Base-by-base conservation (phyloP, 2,797 vertebrate genomes). In the Cirrhinus molitorella region DNA sequence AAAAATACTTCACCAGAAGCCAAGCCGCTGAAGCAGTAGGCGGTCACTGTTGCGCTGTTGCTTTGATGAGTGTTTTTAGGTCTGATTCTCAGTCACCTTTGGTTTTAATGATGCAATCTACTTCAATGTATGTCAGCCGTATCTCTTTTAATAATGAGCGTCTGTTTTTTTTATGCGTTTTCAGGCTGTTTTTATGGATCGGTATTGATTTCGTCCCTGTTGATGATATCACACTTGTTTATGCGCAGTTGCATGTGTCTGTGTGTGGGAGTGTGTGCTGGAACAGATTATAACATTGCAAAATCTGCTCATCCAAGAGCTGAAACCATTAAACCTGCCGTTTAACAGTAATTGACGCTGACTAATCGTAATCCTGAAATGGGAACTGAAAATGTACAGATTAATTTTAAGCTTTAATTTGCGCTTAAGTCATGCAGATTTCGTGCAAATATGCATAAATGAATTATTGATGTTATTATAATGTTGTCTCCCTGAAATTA, bases 211-310 rank as follows among this genome's bases (percentile, higher is more conserved):
- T 17, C 16, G 12, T 47, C 28, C 43, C 43, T 66, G 25, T 40
- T 37, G 74, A 40, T 61, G 75, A 78, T 49, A 49, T 78, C 75
- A 49, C 25, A 10, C 55, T 65, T 63, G 75, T 47, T 63, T 31
- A 19, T 77, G 55, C 12, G 3, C n/a, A 63, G 57, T 40, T 45
- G 75, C 43, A 25, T 59, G n/a, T 31, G 51, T 80, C 49, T 37
- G 71, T 74, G 80, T 67, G 74, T 70, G 75, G 66, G 72, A 78
- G 43, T 37, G 47, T 65, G 77, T 79, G 59, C 43, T 61, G 55
- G 55, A 55, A 75, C 51, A 8, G 21, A 65, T 78, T 65, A 47
- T 49, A 65, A 34, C 23, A 28, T 43, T 31, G 5, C 40, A 65
- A 17, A 65, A 65, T 65, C 31, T 72, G 79, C 53, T 53, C 37